Percentiles rank a stretch among this genome's conserved stretches.
Conservation (phyloP, 2,888 invertebrate genomes). For the Tetragonisca angustula region DNA sequence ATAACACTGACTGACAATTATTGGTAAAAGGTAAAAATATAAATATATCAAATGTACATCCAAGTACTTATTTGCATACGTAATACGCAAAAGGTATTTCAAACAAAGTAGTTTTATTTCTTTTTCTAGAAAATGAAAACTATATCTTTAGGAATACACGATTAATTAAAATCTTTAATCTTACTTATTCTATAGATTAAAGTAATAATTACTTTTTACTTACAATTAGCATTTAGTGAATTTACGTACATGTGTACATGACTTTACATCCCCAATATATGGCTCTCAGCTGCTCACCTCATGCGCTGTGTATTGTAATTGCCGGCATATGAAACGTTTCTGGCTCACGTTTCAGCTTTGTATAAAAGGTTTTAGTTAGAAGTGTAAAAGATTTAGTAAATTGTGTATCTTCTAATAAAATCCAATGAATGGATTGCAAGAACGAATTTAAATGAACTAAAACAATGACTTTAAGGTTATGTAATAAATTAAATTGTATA, state of each 20-base stretch:
- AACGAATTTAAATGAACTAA: neutral
- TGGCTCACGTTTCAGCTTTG: neutral
- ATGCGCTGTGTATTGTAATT: neutral
- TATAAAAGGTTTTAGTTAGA: neutral
- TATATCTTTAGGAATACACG: neutral
- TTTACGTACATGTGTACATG: neutral
- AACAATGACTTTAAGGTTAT: slow-evolving; percentile 22
- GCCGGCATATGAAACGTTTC: too few species aligned
- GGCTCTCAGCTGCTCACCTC: neutral
- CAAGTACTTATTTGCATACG: neutral
- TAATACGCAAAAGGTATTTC: neutral
- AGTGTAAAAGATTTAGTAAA: neutral
- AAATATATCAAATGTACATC: neutral
- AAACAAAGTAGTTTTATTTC: neutral
- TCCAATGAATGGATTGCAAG: neutral
- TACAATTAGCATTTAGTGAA: neutral
- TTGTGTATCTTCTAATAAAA: neutral
- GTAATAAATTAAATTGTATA: neutral
- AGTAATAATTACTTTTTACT: neutral
- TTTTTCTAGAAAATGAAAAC: neutral
- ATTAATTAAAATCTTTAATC: neutral
- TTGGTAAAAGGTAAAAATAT: neutral
- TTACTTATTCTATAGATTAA: neutral
- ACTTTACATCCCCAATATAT: neutral
- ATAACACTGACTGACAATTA: neutral